Conservation (phyloP, 2,888 invertebrate genomes). For the Bursaphelenchus okinawaensis region DNA sequence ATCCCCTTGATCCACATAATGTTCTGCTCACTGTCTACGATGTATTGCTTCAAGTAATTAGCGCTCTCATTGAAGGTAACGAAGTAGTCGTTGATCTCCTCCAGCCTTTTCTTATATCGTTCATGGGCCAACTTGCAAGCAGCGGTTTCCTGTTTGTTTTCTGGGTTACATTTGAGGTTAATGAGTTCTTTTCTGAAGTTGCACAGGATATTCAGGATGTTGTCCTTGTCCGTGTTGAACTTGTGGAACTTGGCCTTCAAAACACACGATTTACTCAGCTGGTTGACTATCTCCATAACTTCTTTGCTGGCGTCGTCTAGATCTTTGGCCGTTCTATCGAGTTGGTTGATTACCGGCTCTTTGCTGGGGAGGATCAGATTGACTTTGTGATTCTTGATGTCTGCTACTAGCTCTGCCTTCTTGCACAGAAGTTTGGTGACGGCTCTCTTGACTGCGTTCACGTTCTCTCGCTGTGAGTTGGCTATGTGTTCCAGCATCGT, state of each 20-base stretch:
- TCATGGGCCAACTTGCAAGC: background rate
- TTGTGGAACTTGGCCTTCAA: background rate
- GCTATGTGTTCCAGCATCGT: constrained; percentile 2
- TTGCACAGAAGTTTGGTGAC: constrained; percentile 4
- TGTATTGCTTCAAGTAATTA: background rate
- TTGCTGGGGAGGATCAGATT: constrained; percentile 1
- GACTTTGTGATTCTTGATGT: background rate
- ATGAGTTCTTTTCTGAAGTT: background rate
- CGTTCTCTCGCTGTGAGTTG: constrained; percentile 22
- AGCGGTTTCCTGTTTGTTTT: background rate
- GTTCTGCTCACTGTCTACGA: background rate
- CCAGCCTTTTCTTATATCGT: background rate
- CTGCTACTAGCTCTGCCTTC: background rate
- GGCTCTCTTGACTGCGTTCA: constrained; percentile 12
- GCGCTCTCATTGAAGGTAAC: background rate
- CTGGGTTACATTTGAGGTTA: background rate
- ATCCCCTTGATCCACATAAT: background rate
- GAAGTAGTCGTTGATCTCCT: background rate
- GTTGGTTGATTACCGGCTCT: constrained; percentile 21
- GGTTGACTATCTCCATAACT: background rate
- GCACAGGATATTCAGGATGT: constrained; percentile 14
- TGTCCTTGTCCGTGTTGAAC: constrained; percentile 12
- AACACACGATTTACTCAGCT: background rate
- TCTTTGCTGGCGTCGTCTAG: background rate
- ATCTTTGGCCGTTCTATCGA: constrained; percentile 9